Base-by-base conservation (phyloP, 35 echinoderm and acorn worm species). In the Ophiothrix spiculata region DNA sequence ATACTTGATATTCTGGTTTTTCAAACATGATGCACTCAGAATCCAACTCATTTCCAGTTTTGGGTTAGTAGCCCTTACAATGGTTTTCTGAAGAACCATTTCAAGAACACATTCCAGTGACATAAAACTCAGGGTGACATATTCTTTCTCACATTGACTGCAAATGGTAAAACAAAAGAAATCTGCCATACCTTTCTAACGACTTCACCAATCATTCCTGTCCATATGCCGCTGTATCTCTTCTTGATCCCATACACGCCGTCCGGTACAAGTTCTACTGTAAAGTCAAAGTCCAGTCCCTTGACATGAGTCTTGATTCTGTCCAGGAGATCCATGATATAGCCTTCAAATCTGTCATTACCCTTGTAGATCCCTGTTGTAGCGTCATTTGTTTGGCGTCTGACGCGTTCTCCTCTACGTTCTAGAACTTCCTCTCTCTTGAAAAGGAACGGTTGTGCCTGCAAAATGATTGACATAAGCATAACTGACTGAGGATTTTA, bases 141-240 rank as follows among this genome's bases (percentile, higher is more conserved):
- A 14, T 63, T 63, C 14, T 15, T 14, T 63, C n/a, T 14, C n/a
- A 63, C 14, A 15, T 63, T 28, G 14, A 28, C n/a, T 63, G 75
- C 16, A 63, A 15, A 15, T 63, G n/a, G 56, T 28, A 37, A 19
- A 21, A 42, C 29, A 80, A 86, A 11, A 19, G 32, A 37, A 4
- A 81, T 11, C 33, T 12, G 14, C 76, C 90, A 56, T 83, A 98
- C 95, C 95, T 84, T 91, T 39, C 88, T n/a, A 19, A 98, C 88
- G 0, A 98, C 83, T 73, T 98, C 95, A 23, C 95, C 95, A 40
- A 98, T 86, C 95, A 98, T 98, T 19, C 95, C 95, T 45, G 90
- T 49, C 95, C 95, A 98, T 35, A 90, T 88, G 0, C 83, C 19
- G 74, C 88, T 98, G 81, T 84, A 93, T 4, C 38, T 74, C 19